phyloP scores from a whole-genome alignment of 2,797 vertebrate species.

The Botia almorhae region DNA sequence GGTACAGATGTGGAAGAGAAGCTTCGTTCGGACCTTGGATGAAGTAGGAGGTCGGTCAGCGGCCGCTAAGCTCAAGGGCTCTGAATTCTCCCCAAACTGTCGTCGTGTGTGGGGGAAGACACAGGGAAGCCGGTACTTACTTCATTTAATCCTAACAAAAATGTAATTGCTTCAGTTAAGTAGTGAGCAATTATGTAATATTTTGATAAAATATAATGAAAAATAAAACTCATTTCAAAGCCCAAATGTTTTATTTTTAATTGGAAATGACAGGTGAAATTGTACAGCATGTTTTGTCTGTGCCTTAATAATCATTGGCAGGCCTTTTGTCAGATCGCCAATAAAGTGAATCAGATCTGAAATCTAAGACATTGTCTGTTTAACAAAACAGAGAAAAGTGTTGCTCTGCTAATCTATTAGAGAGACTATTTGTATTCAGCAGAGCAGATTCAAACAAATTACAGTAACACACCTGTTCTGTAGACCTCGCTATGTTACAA shows the following conservation, averaged over 20 bases:
- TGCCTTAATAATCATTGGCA: not conserved
- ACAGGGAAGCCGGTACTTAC: not conserved
- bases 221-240: not conserved
- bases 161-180: not conserved
- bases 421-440: conserved; percentile 59
- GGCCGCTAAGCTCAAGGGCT: conserved; percentile 74
- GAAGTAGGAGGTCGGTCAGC: conserved; percentile 72
- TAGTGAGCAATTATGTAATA: too few species aligned
- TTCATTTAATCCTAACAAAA: conserved; percentile 30
- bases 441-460: conserved; percentile 62
- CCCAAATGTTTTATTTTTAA: not conserved
- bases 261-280: not conserved
- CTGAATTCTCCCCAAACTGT: conserved; percentile 40
- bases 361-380: not conserved
- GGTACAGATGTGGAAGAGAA: conserved; percentile 65
- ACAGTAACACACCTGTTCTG: conserved; percentile 60
- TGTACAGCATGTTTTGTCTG: not conserved
- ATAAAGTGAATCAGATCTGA: conserved; percentile 9
- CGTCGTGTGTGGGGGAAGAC: not conserved
- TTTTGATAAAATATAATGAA: too few species aligned
- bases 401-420: conserved; percentile 47
- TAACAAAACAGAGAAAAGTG: conserved; percentile 25
- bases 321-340: not conserved
- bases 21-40: conserved; percentile 68
- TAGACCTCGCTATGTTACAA: conserved; percentile 57